Evolutionary conservation across 2,888 invertebrate genomes (phyloP).

Genomic region (Microchrysa polita): DNA sequence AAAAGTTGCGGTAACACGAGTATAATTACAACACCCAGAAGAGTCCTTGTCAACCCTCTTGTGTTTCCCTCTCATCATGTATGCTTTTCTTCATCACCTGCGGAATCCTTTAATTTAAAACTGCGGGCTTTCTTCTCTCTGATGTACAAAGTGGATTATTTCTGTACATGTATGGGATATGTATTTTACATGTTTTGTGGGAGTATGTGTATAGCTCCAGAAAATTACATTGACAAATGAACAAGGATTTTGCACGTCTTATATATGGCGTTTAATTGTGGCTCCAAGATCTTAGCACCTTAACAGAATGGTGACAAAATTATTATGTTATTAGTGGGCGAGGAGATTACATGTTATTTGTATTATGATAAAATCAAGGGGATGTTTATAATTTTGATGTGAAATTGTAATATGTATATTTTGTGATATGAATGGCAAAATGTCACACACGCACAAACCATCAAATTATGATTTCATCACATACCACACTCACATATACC

Average conservation of each 20-base stretch:
- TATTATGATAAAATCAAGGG: neutral
- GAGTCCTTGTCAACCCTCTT: neutral
- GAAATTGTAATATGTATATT: neutral
- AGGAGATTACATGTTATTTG: neutral
- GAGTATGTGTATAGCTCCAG: no score
- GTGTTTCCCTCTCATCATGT: neutral
- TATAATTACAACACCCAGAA: constrained; percentile 4
- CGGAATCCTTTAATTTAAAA: neutral
- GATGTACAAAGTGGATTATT: neutral
- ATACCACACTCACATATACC: no score
- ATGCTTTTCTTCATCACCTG: constrained; percentile 2
- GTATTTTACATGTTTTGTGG: neutral
- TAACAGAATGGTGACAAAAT: constrained; percentile 10
- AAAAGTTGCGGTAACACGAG: constrained; percentile 12
- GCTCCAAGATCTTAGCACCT: constrained; percentile 6
- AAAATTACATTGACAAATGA: constrained; percentile 9
- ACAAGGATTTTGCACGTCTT: constrained; percentile 1
- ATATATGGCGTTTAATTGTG: neutral
- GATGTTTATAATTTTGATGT: neutral
- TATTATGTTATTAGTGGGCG: neutral
- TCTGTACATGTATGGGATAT: constrained; percentile 1
- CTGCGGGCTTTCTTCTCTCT: neutral
- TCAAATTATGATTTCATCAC: no score
- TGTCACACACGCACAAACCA: neutral
- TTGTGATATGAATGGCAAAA: neutral